A percentile compares a stretch with the other conserved stretches of the same genome.
Evolutionary conservation across 2,113 vertebrate species (phyloP).

Genomic region (Pterocles gutturalis): DNA sequence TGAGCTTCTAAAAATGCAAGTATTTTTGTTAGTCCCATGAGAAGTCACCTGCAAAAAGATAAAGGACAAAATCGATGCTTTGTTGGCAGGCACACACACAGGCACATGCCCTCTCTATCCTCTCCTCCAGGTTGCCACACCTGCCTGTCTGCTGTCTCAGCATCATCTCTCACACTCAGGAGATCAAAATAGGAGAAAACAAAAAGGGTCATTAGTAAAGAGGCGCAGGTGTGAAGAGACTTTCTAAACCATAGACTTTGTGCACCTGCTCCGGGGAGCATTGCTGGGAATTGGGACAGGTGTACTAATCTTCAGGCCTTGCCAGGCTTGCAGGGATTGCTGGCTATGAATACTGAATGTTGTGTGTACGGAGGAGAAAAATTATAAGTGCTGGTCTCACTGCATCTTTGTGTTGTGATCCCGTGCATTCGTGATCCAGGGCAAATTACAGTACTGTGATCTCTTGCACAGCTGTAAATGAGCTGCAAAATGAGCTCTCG

Average conservation of each 20-base stretch:
- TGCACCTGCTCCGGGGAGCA: slow-evolving; percentile 47
- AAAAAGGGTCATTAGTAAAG: slow-evolving; percentile 61
- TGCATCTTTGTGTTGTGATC: neutral
- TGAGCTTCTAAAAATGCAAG: slow-evolving; percentile 27
- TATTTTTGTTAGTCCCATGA: slow-evolving; percentile 28
- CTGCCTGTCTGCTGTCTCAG: slow-evolving; percentile 64
- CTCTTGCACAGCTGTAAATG: neutral
- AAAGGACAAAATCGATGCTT: slow-evolving; percentile 52
- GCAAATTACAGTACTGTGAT: neutral
- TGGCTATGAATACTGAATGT: neutral
- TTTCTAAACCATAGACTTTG: neutral
- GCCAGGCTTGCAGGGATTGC: neutral
- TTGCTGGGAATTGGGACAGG: slow-evolving; percentile 39
- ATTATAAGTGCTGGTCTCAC: neutral
- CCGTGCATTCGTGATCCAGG: neutral
- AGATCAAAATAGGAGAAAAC: slow-evolving; percentile 49
- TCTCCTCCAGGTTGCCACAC: slow-evolving; percentile 46
- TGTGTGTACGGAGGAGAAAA: neutral
- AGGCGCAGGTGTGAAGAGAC: slow-evolving; percentile 55
- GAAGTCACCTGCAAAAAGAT: slow-evolving; percentile 54
- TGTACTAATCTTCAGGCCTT: slow-evolving; percentile 14
- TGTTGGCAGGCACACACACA: slow-evolving; percentile 49
- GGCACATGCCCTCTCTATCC: slow-evolving; percentile 15
- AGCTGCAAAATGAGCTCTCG: neutral
- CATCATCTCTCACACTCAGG: slow-evolving; percentile 24